Evolutionary conservation across 2,888 invertebrate species (phyloP), one percentile per base, ranked within the genome.

Genomic region (Bibio marci): DNA sequence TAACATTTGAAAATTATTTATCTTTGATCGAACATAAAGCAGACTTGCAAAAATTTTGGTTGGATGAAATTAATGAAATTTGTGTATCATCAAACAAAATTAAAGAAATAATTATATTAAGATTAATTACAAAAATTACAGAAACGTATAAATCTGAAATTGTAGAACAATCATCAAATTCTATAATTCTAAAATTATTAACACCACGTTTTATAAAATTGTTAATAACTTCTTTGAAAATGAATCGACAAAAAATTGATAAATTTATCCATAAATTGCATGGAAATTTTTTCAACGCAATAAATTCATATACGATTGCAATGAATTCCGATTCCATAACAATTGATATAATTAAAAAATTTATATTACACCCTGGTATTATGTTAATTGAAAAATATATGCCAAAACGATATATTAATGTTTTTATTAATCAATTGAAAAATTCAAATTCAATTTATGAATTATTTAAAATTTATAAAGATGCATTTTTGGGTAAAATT

Each of bases 331-430:
- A 64, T 27, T 62, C 64, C 46, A 60, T 65, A 2, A 71, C 73
- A 54, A 60, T 80, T 2, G 60, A 64, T 8, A 64, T 73, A 4
- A 54, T 83, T 28, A 71, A 71, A 41, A 75, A 71, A 48, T 55
- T 83, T 2, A 60, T 80, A 10, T 66, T 79, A 33, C 63, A 71
- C 52, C 79, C 80, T 1, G 80, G 81, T 4, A 73, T 74, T 49
- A 70, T 82, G 43, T 73, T 76, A 57, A 75, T 82, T 44, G 79
- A 80, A 50, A 79, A 79, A 59, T 71, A 73, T 25, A 78, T 79
- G 15, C 70, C 72, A 11, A 71, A 70, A 12, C 73, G 71, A 48
- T 54, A 79, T 34, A 59, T 79, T 1, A 76, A 75, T 52, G 67
- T 71, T 38, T 64, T 80, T 10, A 71, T 71, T n/a, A 60, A 64